Base-by-base conservation (phyloP, 2,113 vertebrate genomes). In the Egretta garzetta region DNA sequence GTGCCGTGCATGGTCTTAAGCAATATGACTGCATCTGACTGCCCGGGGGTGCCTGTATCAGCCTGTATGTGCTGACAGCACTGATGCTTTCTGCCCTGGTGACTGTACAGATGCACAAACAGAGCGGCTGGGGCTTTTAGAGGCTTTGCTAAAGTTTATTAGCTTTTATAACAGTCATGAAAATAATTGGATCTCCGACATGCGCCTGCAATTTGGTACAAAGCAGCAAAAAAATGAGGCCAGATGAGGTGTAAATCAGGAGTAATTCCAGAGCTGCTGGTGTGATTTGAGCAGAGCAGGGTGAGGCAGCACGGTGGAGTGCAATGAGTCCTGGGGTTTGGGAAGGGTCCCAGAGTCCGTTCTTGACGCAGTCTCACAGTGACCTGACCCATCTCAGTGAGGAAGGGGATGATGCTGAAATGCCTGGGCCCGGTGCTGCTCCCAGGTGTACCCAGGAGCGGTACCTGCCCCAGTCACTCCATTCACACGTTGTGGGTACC, bases 141-240 rank as follows among this genome's bases (percentile, higher is more conserved):
- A 86, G 66, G 72, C 75, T 66, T 63, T 67, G 77, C 89, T 89
- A 27, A 83, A 82, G 55, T 96, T 97, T 94, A 96, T 97, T 96
- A 84, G 86, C 59, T 94, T 88, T 95, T 80, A 81, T 95, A 94
- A 96, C 0, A 2, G 55, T 77, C 50, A 7, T 53, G 80, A 94
- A 96, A 92, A 96, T 94, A 94, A 95, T 74, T 97, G 80, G 56
- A 84, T 94, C 59, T 74, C 64, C 67, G 91, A 58, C 58, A 76
- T 3, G 0, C 0, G 0, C 50, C n/a, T 8, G 86, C 68, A 86
- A 49, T 80, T 90, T 95, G 93, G 63, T 86, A 91, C 1, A 9
- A 59, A 84, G 56, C 66, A 79, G 60, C 4, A 62, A 86, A 90
- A 80, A 66, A 93, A 95, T 26, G n/a, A 97, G 94, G 94, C 37